Conservation (phyloP, 2,888 invertebrate genomes). For the Acronicta psi region DNA sequence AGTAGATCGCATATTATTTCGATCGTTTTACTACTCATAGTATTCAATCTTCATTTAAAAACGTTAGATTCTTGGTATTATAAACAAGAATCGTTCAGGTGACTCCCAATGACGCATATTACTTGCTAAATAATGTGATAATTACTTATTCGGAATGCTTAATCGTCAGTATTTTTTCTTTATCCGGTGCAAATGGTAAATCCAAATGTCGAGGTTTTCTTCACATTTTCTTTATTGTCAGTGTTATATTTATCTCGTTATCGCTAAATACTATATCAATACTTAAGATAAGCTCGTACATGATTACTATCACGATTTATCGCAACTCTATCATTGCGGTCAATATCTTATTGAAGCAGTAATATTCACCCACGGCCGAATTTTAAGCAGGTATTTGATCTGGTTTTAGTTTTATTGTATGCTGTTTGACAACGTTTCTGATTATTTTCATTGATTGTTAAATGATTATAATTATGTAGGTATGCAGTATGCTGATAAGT, state of each 20-base stretch:
- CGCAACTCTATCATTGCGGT: conserved; percentile 12
- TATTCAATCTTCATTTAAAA: too few species aligned
- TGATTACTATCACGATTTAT: conserved; percentile 34
- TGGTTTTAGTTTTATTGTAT: background rate
- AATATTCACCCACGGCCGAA: background rate
- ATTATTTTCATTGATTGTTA: background rate
- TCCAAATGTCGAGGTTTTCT: background rate
- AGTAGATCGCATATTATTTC: too few species aligned
- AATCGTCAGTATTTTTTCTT: background rate
- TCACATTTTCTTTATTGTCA: background rate
- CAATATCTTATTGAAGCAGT: conserved; percentile 20
- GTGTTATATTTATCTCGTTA: conserved; percentile 13
- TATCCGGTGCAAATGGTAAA: conserved; percentile 4
- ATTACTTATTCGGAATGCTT: too few species aligned
- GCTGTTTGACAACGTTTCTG: too few species aligned
- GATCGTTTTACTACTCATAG: too few species aligned
- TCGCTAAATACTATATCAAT: conserved; percentile 29
- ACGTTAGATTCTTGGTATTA: too few species aligned
- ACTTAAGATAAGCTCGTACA: conserved; percentile 33
- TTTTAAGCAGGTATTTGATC: background rate
- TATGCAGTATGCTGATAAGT: background rate
- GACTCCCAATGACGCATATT: too few species aligned
- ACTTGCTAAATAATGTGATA: too few species aligned
- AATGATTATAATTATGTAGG: too few species aligned
- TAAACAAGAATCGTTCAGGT: too few species aligned